Evolutionary conservation across 2,888 invertebrate genomes (phyloP), one percentile per base, ranked within the genome.

Genomic region (Lordiphosa andalusiaca): DNA sequence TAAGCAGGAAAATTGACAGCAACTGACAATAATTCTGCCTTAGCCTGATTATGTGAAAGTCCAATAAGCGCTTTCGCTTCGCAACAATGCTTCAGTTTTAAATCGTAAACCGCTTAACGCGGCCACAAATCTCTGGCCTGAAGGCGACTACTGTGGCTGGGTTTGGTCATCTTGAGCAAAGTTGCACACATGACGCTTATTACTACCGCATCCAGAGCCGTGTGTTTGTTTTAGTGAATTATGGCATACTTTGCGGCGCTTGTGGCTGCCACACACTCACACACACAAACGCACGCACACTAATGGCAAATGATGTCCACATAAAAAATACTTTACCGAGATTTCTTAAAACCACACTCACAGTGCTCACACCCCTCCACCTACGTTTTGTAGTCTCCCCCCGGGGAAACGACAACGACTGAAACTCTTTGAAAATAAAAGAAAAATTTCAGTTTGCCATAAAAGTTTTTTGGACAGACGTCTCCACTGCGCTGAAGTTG

Each of bases 141-240:
- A 33, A 13, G 37, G 36, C 13, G 59, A 51, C 52, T 39, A 56
- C 50, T 61, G 53, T 61, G 54, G 53, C 16, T 59, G 54, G 50
- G 59, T 46, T 30, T 64, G 68, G 51, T 51, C 51, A 51, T 50
- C 54, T 48, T 55, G 44, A 64, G 51, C 55, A 35, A 56, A 70
- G 63, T 70, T 52, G 42, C 63, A 52, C 55, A 56, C 53, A 67
- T 56, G 49, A 69, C 52, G 67, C 23, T 59, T 63, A 56, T 59
- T 56, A 47, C 36, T 30, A 41, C 7, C 12, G 19, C 38, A 12
- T 13, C 16, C 23, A 33, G 7, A n/a, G 30, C 5, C 10, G n/a
- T 36, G 36, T n/a, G 12, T 38, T 41, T 35, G 49, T 39, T 42
- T 39, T 25, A 25, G 39, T 52, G 58, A 70, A 48, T 58, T 67